Base-by-base conservation (phyloP, 2,888 invertebrate genomes). In the Caenorhabditis sp. region DNA sequence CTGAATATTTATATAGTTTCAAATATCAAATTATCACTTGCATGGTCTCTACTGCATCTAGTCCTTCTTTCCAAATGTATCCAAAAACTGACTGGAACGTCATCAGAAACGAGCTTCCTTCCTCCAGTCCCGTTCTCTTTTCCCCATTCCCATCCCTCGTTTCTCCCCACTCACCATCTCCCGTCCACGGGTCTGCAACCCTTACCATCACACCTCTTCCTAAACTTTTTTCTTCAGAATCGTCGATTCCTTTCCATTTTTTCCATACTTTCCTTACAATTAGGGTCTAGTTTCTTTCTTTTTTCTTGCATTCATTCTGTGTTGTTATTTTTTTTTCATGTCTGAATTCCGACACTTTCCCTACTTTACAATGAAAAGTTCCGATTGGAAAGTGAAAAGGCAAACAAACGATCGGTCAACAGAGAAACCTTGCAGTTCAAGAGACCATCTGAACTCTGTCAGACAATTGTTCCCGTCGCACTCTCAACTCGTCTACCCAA, bases 221-320 rank as follows among this genome's bases (percentile, higher is more conserved):
- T 20, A 2, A 11, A 40, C 40, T 40, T 40, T 13, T 40, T n/a
- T 13, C 40, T 13, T 13, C 32, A 32, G 5, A 4, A 32, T 32
- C 32, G 4, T 32, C 32, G 32, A 32, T 40, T 40, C 40, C n/a
- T n/a, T n/a, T n/a, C n/a, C n/a, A n/a, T n/a, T n/a, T n/a, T n/a
- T n/a, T n/a, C n/a, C n/a, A n/a, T n/a, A n/a, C n/a, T n/a, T 24
- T 64, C 35, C 26, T 40, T 11, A 51, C 15, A n/a, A n/a, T 67
- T 67, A 67, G 67, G 67, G 67, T 55, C 11, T 55, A 67, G 67
- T 47, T 53, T 11, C 47, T 13, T 44, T 18, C 53, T 37, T 47
- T 67, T 40, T 67, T 26, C 32, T 28, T 9, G 18, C 18, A 24
- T 24, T 18, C 6, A 40, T 37, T 67, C 5, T 51, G 37, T 53